A percentile compares a stretch with the other conserved stretches of the same genome.
phyloP scores from a whole-genome alignment of 2,888 invertebrate species.

The Lasius fuliginosus region DNA sequence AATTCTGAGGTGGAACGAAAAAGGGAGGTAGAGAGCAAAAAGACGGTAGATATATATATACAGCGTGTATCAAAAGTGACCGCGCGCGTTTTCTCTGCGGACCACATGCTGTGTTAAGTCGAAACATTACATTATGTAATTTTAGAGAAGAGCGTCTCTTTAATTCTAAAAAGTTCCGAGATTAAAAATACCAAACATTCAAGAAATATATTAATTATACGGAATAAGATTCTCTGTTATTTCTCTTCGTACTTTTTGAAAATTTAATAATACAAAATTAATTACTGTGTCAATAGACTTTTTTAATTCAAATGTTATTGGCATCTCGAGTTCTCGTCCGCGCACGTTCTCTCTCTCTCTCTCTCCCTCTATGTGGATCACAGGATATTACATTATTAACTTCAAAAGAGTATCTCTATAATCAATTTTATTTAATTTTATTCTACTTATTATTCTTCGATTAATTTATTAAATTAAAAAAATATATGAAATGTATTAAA shows the following conservation, averaged over 20 bases:
- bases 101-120: background rate
- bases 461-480: slow-evolving; percentile 12
- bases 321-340: background rate
- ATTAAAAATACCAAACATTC: background rate
- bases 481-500: background rate
- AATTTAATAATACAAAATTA: background rate
- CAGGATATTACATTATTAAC: background rate
- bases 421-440: background rate
- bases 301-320: background rate
- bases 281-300: background rate
- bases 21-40: slow-evolving; percentile 35
- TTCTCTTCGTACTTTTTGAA: background rate
- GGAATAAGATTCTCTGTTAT: background rate
- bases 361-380: background rate
- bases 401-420: background rate
- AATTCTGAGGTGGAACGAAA: slow-evolving; percentile 53
- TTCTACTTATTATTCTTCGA: background rate
- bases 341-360: background rate
- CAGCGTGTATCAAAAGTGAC: slow-evolving; percentile 41
- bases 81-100: background rate
- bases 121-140: background rate
- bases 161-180: background rate
- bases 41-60: background rate
- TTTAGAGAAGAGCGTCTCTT: background rate
- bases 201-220: background rate